Conservation (phyloP, 2,797 vertebrate genomes). For the Manis javanica region DNA sequence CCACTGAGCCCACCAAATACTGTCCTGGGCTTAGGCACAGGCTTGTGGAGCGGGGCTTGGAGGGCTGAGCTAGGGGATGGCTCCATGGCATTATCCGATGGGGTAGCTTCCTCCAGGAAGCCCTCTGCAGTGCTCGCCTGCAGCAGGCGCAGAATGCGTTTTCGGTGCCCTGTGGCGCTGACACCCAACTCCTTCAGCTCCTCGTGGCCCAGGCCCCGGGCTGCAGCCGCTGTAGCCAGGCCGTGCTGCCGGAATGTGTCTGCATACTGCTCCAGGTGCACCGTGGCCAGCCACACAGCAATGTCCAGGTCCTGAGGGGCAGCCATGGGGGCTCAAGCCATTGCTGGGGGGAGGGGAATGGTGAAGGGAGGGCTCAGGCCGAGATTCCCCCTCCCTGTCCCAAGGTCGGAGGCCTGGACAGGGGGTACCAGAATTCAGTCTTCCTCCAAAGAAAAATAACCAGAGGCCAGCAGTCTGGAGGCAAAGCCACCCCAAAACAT, state of each 20-base stretch:
- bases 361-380: conserved; percentile 77
- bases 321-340: conserved; percentile 85
- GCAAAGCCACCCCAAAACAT: neutral
- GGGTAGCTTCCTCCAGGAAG: neutral
- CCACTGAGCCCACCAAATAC: conserved; percentile 87
- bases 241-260: conserved; percentile 91
- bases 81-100: conserved; percentile 68
- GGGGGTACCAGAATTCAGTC: neutral
- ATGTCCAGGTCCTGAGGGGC: conserved; percentile 89
- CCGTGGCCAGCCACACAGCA: conserved; percentile 92
- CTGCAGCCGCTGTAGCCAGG: conserved; percentile 89
- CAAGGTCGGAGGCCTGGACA: conserved; percentile 48
- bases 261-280: conserved; percentile 95
- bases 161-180: conserved; percentile 95
- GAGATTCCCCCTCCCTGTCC: conserved; percentile 65
- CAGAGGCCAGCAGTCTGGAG: neutral
- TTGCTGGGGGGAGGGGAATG: conserved; percentile 80
- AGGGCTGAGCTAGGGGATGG: conserved; percentile 38
- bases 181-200: conserved; percentile 92
- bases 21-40: conserved; percentile 95
- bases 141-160: conserved; percentile 93
- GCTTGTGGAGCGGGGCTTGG: conserved; percentile 84
- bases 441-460: conserved; percentile 43
- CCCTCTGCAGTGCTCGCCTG: conserved; percentile 66
- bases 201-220: conserved; percentile 89